Base-by-base conservation (phyloP, 2,888 invertebrate genomes). In the Atherix ibis region DNA sequence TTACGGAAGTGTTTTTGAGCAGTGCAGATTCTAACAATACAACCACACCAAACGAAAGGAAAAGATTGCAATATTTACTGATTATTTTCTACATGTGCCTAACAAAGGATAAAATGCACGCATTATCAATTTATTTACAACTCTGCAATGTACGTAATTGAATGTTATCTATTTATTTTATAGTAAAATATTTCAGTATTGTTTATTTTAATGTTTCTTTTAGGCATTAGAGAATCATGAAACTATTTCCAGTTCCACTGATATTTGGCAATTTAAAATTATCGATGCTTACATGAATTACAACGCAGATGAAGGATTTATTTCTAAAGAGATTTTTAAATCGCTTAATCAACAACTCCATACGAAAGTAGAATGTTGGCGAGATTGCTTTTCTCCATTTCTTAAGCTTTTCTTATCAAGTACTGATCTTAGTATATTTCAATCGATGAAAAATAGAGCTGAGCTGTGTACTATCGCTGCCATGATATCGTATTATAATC, bases 51-150 rank as follows among this genome's bases (percentile, higher is more conserved):
- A 59, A 60, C n/a, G 71, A 73, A 48, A 40, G 48, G 9, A 63
- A 64, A 35, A 64, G 73, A 37, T 62, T 68, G 34, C 75, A 77
- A 46, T 64, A 67, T 4, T 55, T 82, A 32, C 70, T 72, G 28
- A 68, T 73, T 56, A 65, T 80, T 14, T 74, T 81, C 5, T 82
- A 83, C 48, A 83, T 85, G 52, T 84, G 84, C 34, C 74, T 84
- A 0, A 73, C 80, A 3, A 74, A 75, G 48, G 87, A 88, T 55
- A 79, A 82, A 48, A 61, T 84, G 47, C 75, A 76, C 49, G 70
- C 80, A 13, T 55, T 87, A 43, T 76, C 81, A 2, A 67, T 78
- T 31, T 80, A 82, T 68, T 64, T 79, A 3, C 69, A 72, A 2
- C 64, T 78, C 39, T 57, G 76, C 40, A 73, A 76, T 67, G 79